Conservation (phyloP, 2,797 vertebrate species). For the Myiotriccus ornatus region DNA sequence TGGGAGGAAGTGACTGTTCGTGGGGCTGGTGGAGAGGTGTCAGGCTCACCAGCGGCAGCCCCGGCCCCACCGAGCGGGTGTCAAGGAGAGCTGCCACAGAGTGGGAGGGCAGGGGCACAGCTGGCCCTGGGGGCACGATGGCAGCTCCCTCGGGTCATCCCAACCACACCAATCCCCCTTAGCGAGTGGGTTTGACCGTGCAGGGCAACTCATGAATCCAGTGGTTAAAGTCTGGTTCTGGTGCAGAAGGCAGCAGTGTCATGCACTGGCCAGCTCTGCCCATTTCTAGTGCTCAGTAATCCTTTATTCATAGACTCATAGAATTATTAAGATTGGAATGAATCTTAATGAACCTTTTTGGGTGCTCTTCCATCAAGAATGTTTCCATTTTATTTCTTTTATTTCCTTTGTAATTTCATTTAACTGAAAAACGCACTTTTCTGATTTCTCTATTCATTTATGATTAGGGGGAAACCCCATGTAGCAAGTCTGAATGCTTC, state of each 20-base stretch:
- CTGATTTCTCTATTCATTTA: neutral
- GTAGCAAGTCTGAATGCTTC: neutral
- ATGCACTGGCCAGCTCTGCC: neutral
- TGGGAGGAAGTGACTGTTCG: rapidly evolving
- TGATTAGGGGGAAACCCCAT: neutral
- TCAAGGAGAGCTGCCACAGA: rapidly evolving
- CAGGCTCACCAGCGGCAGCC: neutral
- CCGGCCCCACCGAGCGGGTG: rapidly evolving
- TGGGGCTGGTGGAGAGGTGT: neutral
- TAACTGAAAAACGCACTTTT: neutral
- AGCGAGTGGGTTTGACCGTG: rapidly evolving
- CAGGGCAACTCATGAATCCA: rapidly evolving
- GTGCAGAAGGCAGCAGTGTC: neutral
- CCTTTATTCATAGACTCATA: neutral
- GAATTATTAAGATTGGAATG: neutral
- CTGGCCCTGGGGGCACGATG: rapidly evolving
- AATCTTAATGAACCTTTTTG: neutral
- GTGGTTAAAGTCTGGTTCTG: neutral
- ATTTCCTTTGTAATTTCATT: neutral
- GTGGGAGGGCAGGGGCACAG: rapidly evolving
- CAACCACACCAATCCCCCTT: rapidly evolving
- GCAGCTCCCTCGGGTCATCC: rapidly evolving
- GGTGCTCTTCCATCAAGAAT: neutral
- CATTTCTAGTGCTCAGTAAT: neutral
- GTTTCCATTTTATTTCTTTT: neutral